phyloP scores from a whole-genome alignment of 2,797 vertebrate species.

The Acanthurus tractus region DNA sequence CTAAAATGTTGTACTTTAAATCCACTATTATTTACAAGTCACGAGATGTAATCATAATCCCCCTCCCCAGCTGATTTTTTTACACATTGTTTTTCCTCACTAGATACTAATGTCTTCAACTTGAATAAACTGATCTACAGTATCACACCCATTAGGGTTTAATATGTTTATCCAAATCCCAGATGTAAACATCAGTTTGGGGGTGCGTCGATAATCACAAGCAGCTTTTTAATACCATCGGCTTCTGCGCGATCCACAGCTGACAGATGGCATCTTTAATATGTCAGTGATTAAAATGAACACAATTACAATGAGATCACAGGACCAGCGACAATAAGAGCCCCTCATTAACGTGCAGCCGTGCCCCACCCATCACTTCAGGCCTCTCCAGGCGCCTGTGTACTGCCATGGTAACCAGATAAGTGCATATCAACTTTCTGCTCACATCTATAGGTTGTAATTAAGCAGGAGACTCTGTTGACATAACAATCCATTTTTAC shows the following conservation, averaged over 20 bases:
- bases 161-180: constrained; percentile 56
- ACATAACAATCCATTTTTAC: constrained; percentile 12
- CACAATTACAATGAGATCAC: constrained; percentile 59
- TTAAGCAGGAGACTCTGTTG: constrained; percentile 23
- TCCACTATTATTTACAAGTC: constrained; percentile 42
- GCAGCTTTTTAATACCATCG: constrained; percentile 40
- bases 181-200: constrained; percentile 70
- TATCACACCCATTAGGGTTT: constrained; percentile 46
- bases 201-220: constrained; percentile 52
- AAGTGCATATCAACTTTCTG: constrained; percentile 41
- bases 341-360: constrained; percentile 47
- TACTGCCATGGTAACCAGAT: constrained; percentile 48
- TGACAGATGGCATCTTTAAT: constrained; percentile 75
- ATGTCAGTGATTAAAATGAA: constrained; percentile 70
- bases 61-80: constrained; percentile 6
- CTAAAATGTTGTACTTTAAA: constrained; percentile 35
- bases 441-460: constrained; percentile 41
- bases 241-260: constrained; percentile 41
- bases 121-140: constrained; percentile 22
- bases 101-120: background rate
- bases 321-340: constrained; percentile 49
- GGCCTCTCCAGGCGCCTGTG: constrained; percentile 38
- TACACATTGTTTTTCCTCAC: constrained; percentile 41
- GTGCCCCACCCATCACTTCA: constrained; percentile 41
- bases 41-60: constrained; percentile 26